Conservation (phyloP, 30 jellyfish, hydroid and myxozoan species). For the Pelagia noctiluca region DNA sequence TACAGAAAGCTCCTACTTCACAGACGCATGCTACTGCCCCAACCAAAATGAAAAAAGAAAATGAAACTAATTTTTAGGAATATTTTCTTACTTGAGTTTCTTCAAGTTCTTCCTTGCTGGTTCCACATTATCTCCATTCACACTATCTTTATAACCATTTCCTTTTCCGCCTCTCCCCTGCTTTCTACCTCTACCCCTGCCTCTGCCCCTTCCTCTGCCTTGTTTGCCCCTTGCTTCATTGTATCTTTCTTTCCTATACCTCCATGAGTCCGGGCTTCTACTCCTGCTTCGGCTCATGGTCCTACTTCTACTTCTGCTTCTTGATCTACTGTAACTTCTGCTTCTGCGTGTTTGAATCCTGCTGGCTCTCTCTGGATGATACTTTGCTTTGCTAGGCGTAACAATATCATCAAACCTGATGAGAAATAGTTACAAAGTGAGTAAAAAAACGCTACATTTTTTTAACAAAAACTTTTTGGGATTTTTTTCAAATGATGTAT, state of each 20-base stretch:
- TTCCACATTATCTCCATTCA: conserved; percentile 7
- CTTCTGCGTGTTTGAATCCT: conserved; percentile 18
- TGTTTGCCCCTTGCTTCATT: conserved; percentile 40
- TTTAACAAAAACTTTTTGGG: too few species aligned
- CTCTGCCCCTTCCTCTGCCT: conserved; percentile 57
- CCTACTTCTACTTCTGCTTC: conserved; percentile 38
- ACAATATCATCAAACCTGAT: not conserved
- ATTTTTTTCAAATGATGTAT: too few species aligned
- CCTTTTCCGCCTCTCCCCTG: conserved; percentile 17
- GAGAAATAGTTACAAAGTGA: too few species aligned
- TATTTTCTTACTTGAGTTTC: conserved; percentile 29
- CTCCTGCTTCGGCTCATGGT: not conserved
- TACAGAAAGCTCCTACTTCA: too few species aligned
- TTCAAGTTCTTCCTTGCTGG: conserved; percentile 36
- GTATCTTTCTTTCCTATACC: conserved; percentile 11
- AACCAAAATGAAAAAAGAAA: too few species aligned
- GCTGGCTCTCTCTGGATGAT: conserved; percentile 4
- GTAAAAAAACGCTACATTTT: too few species aligned
- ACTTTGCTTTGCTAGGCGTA: conserved; percentile 14
- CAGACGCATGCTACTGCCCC: too few species aligned
- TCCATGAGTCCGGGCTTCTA: conserved; percentile 25
- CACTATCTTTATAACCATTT: conserved; percentile 49
- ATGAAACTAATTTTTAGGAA: not conserved
- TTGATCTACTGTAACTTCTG: conserved; percentile 24
- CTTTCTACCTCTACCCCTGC: conserved; percentile 52